phyloP scores from a whole-genome alignment of 2,797 vertebrate genomes.

The Synaphobranchus kaupii region DNA sequence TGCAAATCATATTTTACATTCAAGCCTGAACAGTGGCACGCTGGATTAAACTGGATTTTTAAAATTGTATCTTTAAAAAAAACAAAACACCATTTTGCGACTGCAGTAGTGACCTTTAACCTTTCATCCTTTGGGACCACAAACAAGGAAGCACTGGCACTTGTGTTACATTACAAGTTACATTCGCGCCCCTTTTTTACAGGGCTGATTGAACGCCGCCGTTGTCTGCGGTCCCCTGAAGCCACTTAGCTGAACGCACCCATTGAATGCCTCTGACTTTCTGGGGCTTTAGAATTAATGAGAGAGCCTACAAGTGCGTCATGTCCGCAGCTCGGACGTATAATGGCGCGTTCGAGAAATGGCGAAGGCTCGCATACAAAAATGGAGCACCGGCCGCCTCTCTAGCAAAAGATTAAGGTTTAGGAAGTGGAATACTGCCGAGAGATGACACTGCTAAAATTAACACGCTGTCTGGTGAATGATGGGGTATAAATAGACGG shows the following conservation, averaged over 20 bases:
- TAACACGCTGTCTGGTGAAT: slow-evolving; percentile 65
- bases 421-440: slow-evolving; percentile 69
- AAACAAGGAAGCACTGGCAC: neutral
- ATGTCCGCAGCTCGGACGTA: slow-evolving; percentile 18
- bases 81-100: neutral
- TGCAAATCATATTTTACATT: neutral
- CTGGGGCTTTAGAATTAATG: slow-evolving; percentile 11
- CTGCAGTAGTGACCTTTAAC: neutral
- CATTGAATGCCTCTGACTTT: neutral
- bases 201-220: neutral
- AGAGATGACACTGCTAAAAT: slow-evolving; percentile 76
- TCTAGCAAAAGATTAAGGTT: slow-evolving; percentile 65
- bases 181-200: neutral
- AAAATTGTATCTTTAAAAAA: too few relatives aligned
- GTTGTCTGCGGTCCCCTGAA: neutral
- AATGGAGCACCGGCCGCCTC: slow-evolving; percentile 55
- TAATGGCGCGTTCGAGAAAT: slow-evolving; percentile 33
- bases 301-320: slow-evolving; percentile 37
- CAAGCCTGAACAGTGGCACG: neutral
- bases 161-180: slow-evolving; percentile 6
- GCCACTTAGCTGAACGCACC: neutral
- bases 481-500: slow-evolving; percentile 66
- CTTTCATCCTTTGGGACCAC: neutral
- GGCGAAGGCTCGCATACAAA: slow-evolving; percentile 23
- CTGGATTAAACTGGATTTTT: neutral